Evolutionary conservation across 2,797 vertebrate species (phyloP).

Genomic region (Cygnus olor): DNA sequence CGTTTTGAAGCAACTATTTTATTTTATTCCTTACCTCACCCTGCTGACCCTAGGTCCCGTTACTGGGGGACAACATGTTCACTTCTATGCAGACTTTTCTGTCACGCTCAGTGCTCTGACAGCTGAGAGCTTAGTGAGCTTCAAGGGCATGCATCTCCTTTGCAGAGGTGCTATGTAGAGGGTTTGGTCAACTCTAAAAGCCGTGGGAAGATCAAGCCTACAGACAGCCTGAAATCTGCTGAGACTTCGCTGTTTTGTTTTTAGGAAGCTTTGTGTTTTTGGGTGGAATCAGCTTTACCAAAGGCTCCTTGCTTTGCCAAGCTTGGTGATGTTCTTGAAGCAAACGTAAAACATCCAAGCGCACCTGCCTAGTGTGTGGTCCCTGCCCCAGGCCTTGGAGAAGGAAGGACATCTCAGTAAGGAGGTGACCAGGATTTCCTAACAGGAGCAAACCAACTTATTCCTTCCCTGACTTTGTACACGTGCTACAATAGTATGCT

Average conservation of each 20-base stretch:
- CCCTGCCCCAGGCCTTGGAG: neutral
- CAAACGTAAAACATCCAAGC: neutral
- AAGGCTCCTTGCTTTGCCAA: neutral
- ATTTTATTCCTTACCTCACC: neutral
- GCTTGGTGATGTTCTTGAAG: neutral
- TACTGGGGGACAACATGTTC: rapidly evolving
- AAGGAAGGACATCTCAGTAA: neutral
- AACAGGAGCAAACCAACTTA: neutral
- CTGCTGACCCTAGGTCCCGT: neutral
- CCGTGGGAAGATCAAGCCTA: rapidly evolving
- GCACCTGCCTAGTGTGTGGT: neutral
- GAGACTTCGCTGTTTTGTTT: neutral
- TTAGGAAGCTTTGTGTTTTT: neutral
- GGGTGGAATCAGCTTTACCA: neutral
- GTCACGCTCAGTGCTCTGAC: rapidly evolving
- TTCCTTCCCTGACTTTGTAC: neutral
- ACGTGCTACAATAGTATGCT: neutral
- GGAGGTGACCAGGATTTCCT: neutral
- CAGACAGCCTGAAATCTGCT: neutral
- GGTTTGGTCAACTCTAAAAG: neutral
- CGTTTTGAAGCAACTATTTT: neutral
- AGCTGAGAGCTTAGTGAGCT: neutral
- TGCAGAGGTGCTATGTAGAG: neutral
- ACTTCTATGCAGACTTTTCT: neutral
- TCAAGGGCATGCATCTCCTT: rapidly evolving